Conservation (phyloP, 2,888 invertebrate species). For the Malthinus seriepunctatus region DNA sequence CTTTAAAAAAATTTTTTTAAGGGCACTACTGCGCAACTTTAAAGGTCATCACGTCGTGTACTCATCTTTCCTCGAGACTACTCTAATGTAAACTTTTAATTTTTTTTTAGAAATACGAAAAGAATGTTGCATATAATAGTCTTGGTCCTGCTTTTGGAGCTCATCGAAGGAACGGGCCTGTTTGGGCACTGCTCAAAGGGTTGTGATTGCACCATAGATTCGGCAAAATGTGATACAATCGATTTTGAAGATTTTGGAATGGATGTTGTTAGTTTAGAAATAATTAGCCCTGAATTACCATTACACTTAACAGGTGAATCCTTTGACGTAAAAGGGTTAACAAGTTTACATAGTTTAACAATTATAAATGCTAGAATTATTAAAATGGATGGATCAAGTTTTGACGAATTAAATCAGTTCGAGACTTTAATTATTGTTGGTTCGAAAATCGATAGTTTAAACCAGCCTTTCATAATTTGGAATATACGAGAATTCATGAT, state of each 20-base stretch:
- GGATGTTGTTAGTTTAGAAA: conserved; percentile 57
- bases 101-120: conserved; percentile 16
- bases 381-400: conserved; percentile 69
- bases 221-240: conserved; percentile 70
- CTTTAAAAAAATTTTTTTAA: too few species aligned
- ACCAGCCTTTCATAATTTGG: conserved; percentile 71
- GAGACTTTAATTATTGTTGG: conserved; percentile 72
- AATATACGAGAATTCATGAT: conserved; percentile 67
- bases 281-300: conserved; percentile 54
- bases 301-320: conserved; percentile 65
- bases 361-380: conserved; percentile 72
- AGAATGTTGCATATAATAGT: conserved; percentile 16
- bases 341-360: conserved; percentile 67
- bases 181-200: conserved; percentile 61
- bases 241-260: conserved; percentile 68
- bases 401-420: conserved; percentile 68
- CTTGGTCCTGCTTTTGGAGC: neutral
- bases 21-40: too few species aligned
- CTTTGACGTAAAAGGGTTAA: conserved; percentile 66
- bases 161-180: conserved; percentile 30
- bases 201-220: conserved; percentile 66
- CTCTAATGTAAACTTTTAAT: too few species aligned
- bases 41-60: too few species aligned
- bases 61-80: too few species aligned
- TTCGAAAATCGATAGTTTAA: conserved; percentile 66